Base-by-base conservation (phyloP, 2,888 invertebrate species). In the Conus canariensis region DNA sequence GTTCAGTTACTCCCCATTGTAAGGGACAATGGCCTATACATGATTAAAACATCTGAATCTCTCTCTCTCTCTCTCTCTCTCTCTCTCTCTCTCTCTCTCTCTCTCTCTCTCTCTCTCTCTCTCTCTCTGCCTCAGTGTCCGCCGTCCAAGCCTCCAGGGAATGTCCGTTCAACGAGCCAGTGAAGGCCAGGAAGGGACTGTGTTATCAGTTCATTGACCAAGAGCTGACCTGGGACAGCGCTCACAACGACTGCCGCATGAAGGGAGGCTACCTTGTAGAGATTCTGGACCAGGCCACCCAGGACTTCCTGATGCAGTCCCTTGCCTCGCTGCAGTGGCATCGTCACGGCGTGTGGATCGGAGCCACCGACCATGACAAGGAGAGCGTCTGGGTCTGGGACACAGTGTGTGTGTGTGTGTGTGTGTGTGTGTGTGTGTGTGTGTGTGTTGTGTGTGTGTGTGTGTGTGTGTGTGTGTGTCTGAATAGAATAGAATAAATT, bases 321-420 rank as follows among this genome's bases (percentile, higher is more conserved):
- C 77, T 91, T 25, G 1, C 12, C 1, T 14, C 67, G 7, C 77
- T 67, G n/a, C 10, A n/a, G 58, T 91, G 91, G 91, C 80, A 82
- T 30, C 45, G 89, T 3, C 80, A 88, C 80, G 91, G 91, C n/a
- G 60, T 91, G 56, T 92, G 92, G 92, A 91, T 92, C 64, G 92
- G 92, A 0, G 92, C 92, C 22, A 91, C 88, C 9, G 92, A 92
- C 88, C 89, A 60, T 30, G 88, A 77, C 14, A 56, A 85, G 22
- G 91, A 92, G 70, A 88, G 90, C 89, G 85, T 88, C 22, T 92
- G 92, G 92, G n/a, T 58, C 16, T 92, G 92, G 92, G 82, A 90
- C 5, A 90, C 91, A 85, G 91, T 30, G 90, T 90, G 25, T 6
- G 82, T 58, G 22, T 77, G 2, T 45, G 64, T 0, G 64, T 16